Evolutionary conservation across 2,113 vertebrate genomes (phyloP).

Genomic region (Cyanoderma ruficeps): DNA sequence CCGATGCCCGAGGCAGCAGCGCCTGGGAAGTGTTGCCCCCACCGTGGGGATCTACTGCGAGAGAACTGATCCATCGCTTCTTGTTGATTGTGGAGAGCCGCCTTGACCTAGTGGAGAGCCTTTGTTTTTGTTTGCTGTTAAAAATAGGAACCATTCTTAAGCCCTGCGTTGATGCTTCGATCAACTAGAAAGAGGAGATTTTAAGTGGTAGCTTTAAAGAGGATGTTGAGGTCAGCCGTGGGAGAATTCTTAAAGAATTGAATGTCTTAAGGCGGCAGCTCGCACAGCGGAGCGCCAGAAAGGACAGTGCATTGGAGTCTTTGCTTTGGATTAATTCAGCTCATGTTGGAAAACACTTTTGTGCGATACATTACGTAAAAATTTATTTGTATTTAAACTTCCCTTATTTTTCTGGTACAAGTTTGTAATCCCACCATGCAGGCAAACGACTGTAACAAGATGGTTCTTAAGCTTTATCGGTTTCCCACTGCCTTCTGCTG

Average conservation of each 20-base stretch:
- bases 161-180: not conserved
- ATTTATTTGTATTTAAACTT: rapidly evolving
- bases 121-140: not conserved
- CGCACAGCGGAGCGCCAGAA: rapidly evolving
- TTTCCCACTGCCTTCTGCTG: not conserved
- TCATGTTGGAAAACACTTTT: rapidly evolving
- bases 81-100: not conserved
- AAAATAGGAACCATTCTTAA: rapidly evolving
- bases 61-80: rapidly evolving
- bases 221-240: rapidly evolving
- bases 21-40: not conserved
- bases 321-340: not conserved
- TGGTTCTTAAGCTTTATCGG: not conserved
- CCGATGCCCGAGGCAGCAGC: not conserved
- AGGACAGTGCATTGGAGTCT: not conserved
- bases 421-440: rapidly evolving
- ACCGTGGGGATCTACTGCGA: rapidly evolving
- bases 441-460: not conserved
- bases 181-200: rapidly evolving
- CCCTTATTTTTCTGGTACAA: rapidly evolving
- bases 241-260: not conserved
- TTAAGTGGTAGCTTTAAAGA: not conserved
- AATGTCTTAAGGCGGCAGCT: not conserved
- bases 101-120: not conserved
- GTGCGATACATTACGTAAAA: not conserved